Base-by-base conservation (phyloP, 2,113 vertebrate genomes). In the Scomber scombrus region DNA sequence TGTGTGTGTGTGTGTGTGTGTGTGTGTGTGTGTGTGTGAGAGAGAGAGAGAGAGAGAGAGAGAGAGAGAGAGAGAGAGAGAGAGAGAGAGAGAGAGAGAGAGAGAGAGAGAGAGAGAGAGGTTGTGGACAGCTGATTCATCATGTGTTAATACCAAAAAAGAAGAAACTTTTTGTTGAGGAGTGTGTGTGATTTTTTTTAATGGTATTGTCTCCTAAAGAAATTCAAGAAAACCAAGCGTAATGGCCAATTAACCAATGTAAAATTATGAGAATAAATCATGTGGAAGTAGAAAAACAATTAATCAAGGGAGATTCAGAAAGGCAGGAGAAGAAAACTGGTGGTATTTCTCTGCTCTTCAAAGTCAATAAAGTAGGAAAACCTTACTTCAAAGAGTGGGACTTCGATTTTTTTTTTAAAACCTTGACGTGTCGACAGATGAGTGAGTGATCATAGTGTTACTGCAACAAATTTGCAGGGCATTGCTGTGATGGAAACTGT, bases 301-400 rank as follows among this genome's bases (percentile, higher is more conserved):
- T 43, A 49, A 60, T 50, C 40, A 47, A 58, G 54, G 68, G 51
- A 14, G 67, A 70, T 19, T 19, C 21, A 31, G 34, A 68, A 68
- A 68, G 21, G 62, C 47, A 45, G 60, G 45, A 63, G 60, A 18
- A 9, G 34, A 40, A 40, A 40, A 7, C 34, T 40, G 34, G 34
- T 26, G 23, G 5, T 71, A 23, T 31, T 23, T 60, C 55, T 7
- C 55, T 57, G 54, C 40, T 58, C 19, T 18, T 46, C 21, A 11
- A 50, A 23, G 16, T 16, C 47, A 18, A 52, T 5, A 10, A 14
- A 50, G 16, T 46, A 26, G 64, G 64, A 3, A 49, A 63, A 57
- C 55, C 12, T 49, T 56, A 12, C 11, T 49, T 19, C 19, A 5
- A 49, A 65, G 21, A 65, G 46, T 26, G 45, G 21, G 9, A 50